Evolutionary conservation across 2,888 invertebrate species (phyloP).

Genomic region (Cerceris rybyensis): DNA sequence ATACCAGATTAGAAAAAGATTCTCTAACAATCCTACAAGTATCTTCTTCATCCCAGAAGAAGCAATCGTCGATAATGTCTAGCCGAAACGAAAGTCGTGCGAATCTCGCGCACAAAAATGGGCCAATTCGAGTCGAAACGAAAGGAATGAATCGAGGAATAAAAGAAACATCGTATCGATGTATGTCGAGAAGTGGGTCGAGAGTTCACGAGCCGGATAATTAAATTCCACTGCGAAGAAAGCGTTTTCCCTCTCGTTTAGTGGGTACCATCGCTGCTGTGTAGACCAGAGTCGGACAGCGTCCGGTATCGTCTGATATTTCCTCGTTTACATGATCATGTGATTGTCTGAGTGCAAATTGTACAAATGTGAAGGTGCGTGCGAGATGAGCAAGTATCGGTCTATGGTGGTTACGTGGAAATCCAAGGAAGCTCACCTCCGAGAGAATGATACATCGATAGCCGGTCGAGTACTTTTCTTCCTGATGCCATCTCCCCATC

Average conservation of each 20-base stretch:
- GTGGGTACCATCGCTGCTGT: slow-evolving; percentile 38
- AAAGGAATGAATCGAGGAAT: slow-evolving; percentile 20
- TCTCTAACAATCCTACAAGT: too few species aligned
- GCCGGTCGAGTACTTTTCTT: slow-evolving; percentile 69
- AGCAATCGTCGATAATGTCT: too few species aligned
- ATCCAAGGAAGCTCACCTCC: slow-evolving; percentile 69
- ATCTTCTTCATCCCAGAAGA: too few species aligned
- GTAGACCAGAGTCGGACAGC: slow-evolving; percentile 31
- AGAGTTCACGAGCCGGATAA: slow-evolving; percentile 77
- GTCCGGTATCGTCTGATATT: slow-evolving; percentile 27
- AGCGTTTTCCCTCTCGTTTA: slow-evolving; percentile 78
- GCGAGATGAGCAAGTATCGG: neutral
- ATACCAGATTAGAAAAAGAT: too few species aligned
- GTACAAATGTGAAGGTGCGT: neutral
- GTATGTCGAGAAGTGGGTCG: slow-evolving; percentile 72
- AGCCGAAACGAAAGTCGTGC: neutral
- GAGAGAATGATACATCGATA: slow-evolving; percentile 67
- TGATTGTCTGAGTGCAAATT: neutral
- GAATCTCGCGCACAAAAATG: slow-evolving; percentile 26
- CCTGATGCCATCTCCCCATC: slow-evolving; percentile 65
- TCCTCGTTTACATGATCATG: neutral
- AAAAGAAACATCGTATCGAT: slow-evolving; percentile 40
- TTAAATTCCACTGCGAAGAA: slow-evolving; percentile 78
- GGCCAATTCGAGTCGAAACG: slow-evolving; percentile 23
- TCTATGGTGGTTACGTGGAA: slow-evolving; percentile 64